phyloP scores from a whole-genome alignment of 1,140 invertebrate species.

The Aphis gossypii region DNA sequence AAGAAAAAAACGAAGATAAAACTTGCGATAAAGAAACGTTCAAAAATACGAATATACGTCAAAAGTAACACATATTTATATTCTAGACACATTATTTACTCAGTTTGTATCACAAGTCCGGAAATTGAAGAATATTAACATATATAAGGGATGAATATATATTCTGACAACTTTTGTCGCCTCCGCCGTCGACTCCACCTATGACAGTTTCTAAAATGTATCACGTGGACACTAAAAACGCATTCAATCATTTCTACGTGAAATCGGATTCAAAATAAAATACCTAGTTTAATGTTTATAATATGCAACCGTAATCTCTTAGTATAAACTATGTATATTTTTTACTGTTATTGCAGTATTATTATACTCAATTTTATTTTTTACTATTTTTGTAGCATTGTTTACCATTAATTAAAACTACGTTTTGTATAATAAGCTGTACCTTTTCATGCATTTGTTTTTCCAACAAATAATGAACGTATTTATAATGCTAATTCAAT shows the following conservation, averaged over 20 bases:
- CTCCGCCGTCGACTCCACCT: background rate
- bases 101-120: constrained; percentile 33
- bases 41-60: background rate
- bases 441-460: background rate
- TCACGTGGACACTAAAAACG: background rate
- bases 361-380: background rate
- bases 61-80: constrained; percentile 21
- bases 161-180: constrained; percentile 17
- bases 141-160: background rate
- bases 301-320: background rate
- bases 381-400: background rate
- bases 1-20: background rate
- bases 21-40: background rate
- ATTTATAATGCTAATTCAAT: constrained; percentile 3
- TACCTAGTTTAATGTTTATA: background rate
- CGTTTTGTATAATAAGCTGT: background rate
- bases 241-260: constrained; percentile 20
- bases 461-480: background rate
- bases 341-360: background rate
- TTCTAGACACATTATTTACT: constrained; percentile 23
- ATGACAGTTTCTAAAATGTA: constrained; percentile 40
- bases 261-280: background rate
- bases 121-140: constrained; percentile 54
- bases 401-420: background rate
- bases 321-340: background rate